phyloP scores from a whole-genome alignment of 35 echinoderm and acorn worm species.

The Nesometra sesokonis region DNA sequence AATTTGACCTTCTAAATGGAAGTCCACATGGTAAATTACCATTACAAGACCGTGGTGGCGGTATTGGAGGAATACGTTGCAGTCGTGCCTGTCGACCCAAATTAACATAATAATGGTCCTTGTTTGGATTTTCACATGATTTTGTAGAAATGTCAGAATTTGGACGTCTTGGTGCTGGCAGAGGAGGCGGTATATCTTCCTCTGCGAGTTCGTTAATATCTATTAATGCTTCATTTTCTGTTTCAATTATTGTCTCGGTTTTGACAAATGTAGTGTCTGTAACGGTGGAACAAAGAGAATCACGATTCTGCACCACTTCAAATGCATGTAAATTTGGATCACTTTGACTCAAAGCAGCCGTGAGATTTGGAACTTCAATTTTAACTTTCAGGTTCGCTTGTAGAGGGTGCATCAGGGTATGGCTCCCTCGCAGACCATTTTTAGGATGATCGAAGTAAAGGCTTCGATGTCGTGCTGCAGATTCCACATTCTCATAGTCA shows the following conservation, averaged over 20 bases:
- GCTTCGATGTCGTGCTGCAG: conserved; percentile 34
- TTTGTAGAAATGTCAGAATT: background rate
- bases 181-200: background rate
- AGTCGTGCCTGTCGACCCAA: background rate
- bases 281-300: background rate
- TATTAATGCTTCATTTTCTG: background rate
- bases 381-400: conserved; percentile 51
- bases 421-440: conserved; percentile 11
- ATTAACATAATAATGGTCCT: background rate
- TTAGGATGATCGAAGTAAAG: conserved; percentile 26
- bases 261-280: background rate
- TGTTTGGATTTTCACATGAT: background rate
- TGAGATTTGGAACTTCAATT: conserved; percentile 46
- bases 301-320: background rate
- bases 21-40: background rate
- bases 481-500: conserved; percentile 47
- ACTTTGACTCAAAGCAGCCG: background rate
- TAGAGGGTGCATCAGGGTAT: conserved; percentile 13
- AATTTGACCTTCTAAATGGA: background rate
- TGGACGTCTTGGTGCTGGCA: background rate
- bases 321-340: background rate
- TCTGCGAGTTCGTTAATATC: background rate
- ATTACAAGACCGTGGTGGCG: background rate
- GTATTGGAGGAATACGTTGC: background rate
- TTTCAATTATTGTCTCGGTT: background rate